These are phyloP conservation scores for Quadroppia sp. DNA, from an alignment of 2,888 invertebrate genomes.

Conservation along the genomic window DNA sequence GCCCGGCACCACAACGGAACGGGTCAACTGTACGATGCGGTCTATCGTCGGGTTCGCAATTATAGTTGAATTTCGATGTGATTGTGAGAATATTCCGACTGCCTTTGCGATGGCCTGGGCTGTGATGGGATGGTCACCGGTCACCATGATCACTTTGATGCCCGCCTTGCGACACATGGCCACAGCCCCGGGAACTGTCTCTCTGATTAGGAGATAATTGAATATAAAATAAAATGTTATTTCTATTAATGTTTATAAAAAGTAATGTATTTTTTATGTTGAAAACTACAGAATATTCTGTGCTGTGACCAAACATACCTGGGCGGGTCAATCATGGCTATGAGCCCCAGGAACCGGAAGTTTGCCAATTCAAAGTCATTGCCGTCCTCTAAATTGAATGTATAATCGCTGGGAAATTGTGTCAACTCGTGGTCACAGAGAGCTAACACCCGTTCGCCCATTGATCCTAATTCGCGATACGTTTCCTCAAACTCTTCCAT, in stretches of 20 bases:
- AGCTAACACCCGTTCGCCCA: slow-evolving; percentile 70
- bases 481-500: slow-evolving; percentile 61
- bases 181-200: slow-evolving; percentile 53
- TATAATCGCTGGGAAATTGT: slow-evolving; percentile 48
- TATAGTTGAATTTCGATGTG: slow-evolving; percentile 30
- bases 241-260: background rate
- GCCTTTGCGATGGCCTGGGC: slow-evolving; percentile 52
- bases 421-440: slow-evolving; percentile 49
- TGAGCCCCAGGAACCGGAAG: slow-evolving; percentile 52
- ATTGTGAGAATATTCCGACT: slow-evolving; percentile 56
- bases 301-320: background rate
- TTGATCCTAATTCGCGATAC: slow-evolving; percentile 72
- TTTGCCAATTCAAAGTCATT: slow-evolving; percentile 50
- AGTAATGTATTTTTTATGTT: no score
- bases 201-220: no score
- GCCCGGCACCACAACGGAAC: slow-evolving; percentile 39
- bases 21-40: slow-evolving; percentile 25
- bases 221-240: background rate
- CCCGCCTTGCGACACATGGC: slow-evolving; percentile 52
- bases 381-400: slow-evolving; percentile 51
- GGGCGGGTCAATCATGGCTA: slow-evolving; percentile 53
- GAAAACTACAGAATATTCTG: no score
- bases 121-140: slow-evolving; percentile 50
- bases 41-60: no score
- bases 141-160: slow-evolving; percentile 56